phyloP scores from a whole-genome alignment of 2,113 vertebrate genomes.

The Cyprinodon variegatus region DNA sequence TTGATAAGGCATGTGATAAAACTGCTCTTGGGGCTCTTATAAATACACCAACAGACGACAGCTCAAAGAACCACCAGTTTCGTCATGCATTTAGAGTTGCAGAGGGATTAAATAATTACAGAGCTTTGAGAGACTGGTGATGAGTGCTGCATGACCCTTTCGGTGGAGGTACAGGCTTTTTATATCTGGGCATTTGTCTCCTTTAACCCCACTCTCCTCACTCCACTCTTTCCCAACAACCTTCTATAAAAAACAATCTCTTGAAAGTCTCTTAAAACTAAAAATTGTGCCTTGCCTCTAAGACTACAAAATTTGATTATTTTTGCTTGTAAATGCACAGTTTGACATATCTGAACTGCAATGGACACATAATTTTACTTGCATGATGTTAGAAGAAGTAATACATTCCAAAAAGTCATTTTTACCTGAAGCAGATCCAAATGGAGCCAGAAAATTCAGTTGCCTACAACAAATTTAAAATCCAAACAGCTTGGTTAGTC shows the following conservation, averaged over 20 bases:
- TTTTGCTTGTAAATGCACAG: not conserved
- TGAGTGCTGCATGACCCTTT: constrained; percentile 47
- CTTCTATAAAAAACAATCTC: constrained; percentile 27
- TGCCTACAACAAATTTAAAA: not conserved
- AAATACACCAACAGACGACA: constrained; percentile 13
- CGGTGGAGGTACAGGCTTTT: constrained; percentile 62
- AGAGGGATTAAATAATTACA: constrained; percentile 75
- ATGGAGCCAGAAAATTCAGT: constrained; percentile 31
- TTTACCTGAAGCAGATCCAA: constrained; percentile 63
- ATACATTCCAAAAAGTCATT: constrained; percentile 8
- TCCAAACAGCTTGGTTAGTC: constrained; percentile 11
- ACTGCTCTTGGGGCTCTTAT: constrained; percentile 30
- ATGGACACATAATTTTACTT: not conserved
- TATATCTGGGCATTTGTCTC: constrained; percentile 62
- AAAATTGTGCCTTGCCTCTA: not conserved
- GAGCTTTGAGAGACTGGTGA: constrained; percentile 57
- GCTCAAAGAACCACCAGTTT: constrained; percentile 42
- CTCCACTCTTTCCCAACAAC: constrained; percentile 38
- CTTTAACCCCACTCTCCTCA: constrained; percentile 49
- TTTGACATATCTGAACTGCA: not conserved
- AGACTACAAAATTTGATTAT: too few relatives aligned
- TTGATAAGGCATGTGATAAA: constrained; percentile 39
- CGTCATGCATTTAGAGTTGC: constrained; percentile 70
- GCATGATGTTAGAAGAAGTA: not conserved
- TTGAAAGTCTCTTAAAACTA: not conserved